Evolutionary conservation across 1,140 invertebrate genomes (phyloP).

Genomic region (Drosophila sulfurigaster): DNA sequence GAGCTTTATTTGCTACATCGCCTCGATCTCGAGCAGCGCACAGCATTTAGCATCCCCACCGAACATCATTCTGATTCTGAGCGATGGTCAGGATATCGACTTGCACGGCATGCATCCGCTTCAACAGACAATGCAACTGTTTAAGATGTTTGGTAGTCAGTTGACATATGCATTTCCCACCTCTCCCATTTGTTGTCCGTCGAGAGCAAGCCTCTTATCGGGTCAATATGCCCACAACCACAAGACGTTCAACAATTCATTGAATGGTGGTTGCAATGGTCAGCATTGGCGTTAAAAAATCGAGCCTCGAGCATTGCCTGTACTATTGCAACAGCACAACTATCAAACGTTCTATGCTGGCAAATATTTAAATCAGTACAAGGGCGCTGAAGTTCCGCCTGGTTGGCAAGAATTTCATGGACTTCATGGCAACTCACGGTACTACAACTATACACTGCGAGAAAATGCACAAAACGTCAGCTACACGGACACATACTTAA

Average conservation of each 20-base stretch:
- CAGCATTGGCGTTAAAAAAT: conserved; percentile 87
- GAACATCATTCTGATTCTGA: conserved; percentile 93
- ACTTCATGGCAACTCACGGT: conserved; percentile 93
- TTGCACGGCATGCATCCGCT: conserved; percentile 91
- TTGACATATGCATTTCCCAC: conserved; percentile 92
- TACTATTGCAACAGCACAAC: conserved; percentile 87
- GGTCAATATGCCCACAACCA: conserved; percentile 95
- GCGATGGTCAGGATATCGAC: conserved; percentile 94
- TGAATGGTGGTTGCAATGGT: conserved; percentile 91
- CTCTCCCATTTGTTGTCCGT: conserved; percentile 95
- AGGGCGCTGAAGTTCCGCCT: conserved; percentile 88
- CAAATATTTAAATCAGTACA: conserved; percentile 94
- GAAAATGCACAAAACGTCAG: conserved; percentile 90
- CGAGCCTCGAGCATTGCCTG: conserved; percentile 90
- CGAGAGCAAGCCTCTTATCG: conserved; percentile 93
- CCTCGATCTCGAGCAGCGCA: neutral
- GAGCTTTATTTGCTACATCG: neutral
- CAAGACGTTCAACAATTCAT: conserved; percentile 91
- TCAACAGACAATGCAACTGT: conserved; percentile 87
- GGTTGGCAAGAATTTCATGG: conserved; percentile 94
- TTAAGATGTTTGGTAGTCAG: conserved; percentile 88
- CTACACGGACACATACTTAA: conserved; percentile 90
- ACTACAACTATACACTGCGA: conserved; percentile 95
- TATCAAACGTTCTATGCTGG: conserved; percentile 94
- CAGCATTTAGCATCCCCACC: conserved; percentile 69